Percentiles rank a stretch among this genome's conserved stretches.
Conservation (phyloP, 2,888 invertebrate species). For the Caenorhabditis zanzibari region DNA sequence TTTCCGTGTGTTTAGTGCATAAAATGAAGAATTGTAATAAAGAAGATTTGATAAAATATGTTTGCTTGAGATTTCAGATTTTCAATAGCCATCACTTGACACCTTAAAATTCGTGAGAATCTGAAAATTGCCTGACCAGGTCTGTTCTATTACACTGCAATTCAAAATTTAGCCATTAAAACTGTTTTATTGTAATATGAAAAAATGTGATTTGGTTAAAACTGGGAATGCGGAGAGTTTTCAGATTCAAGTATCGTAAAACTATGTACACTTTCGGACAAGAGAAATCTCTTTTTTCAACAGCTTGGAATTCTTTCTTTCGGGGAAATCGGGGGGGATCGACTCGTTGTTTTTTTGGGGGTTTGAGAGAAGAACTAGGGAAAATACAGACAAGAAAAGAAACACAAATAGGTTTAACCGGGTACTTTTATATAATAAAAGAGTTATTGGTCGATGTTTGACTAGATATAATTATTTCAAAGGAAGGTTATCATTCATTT, state of each 20-base stretch:
- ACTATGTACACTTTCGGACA: constrained; percentile 22
- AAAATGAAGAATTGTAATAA: constrained; percentile 28
- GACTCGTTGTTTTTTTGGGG: constrained; percentile 40
- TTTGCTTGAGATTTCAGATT: too few species aligned
- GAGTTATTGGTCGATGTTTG: background rate
- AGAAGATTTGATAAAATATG: background rate
- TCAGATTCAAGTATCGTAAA: background rate
- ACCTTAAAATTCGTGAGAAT: too few species aligned
- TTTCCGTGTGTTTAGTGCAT: constrained; percentile 37
- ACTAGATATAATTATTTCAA: background rate
- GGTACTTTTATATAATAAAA: constrained; percentile 11
- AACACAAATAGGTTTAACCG: constrained; percentile 1
- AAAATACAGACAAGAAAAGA: constrained; percentile 27
- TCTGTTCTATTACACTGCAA: too few species aligned
- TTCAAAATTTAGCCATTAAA: background rate
- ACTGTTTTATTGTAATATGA: constrained; percentile 29
- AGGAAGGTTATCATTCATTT: constrained; percentile 7
- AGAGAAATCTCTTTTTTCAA: constrained; percentile 21
- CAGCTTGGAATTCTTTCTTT: constrained; percentile 22
- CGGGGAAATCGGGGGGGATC: constrained; percentile 22
- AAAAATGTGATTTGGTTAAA: constrained; percentile 11
- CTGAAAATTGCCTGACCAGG: too few species aligned
- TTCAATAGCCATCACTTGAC: too few species aligned
- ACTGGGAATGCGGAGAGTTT: background rate
- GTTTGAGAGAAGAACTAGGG: constrained; percentile 21